Percentiles rank a stretch among this genome's conserved stretches.
phyloP scores from a whole-genome alignment of 2,113 vertebrate genomes.

The Poeciliopsis turrubarensis region DNA sequence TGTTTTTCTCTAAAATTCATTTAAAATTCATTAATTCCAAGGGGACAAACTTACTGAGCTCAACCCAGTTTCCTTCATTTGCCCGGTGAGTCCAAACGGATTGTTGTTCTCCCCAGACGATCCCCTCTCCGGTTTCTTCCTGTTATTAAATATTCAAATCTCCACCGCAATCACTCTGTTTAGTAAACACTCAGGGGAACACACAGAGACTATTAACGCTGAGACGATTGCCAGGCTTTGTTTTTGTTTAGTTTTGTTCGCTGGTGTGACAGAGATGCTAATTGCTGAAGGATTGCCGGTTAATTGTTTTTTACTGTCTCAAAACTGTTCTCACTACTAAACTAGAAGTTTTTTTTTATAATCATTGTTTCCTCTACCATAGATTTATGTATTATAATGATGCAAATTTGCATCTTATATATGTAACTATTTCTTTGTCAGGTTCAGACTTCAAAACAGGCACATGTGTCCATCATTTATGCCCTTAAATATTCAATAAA shows the following conservation, averaged over 20 bases:
- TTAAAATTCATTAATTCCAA: slow-evolving; percentile 74
- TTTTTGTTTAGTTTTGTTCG: slow-evolving; percentile 66
- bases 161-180: slow-evolving; percentile 75
- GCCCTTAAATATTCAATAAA: too few species aligned
- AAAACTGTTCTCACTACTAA: slow-evolving; percentile 18
- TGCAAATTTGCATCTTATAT: slow-evolving; percentile 10
- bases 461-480: too few species aligned
- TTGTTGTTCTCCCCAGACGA: slow-evolving; percentile 73
- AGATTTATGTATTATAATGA: slow-evolving; percentile 29
- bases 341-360: background rate
- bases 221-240: slow-evolving; percentile 70
- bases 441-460: too few species aligned
- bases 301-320: slow-evolving; percentile 40
- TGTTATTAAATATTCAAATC: slow-evolving; percentile 82
- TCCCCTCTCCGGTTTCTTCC: slow-evolving; percentile 70
- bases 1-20: slow-evolving; percentile 65
- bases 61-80: slow-evolving; percentile 73
- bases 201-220: slow-evolving; percentile 67
- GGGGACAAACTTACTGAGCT: slow-evolving; percentile 69
- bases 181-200: slow-evolving; percentile 73
- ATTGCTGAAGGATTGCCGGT: slow-evolving; percentile 48
- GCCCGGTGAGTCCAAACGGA: slow-evolving; percentile 72
- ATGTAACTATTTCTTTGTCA: background rate
- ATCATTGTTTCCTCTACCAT: background rate
- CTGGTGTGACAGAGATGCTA: slow-evolving; percentile 52